phyloP scores from a whole-genome alignment of 2,113 vertebrate species.

The Romanogobio albipinnatus region DNA sequence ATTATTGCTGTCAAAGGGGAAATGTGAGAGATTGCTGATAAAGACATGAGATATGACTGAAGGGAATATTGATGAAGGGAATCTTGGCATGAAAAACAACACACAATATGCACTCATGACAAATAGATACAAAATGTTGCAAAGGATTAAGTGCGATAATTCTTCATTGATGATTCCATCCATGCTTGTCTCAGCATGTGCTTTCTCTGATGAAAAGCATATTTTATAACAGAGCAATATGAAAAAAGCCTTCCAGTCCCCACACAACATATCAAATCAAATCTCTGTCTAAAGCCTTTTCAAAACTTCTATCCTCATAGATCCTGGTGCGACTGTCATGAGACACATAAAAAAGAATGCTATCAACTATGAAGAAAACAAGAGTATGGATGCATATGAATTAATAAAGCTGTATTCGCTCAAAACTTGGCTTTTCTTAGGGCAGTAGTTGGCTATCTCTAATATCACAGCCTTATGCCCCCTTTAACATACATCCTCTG shows the following conservation, averaged over 20 bases:
- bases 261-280: constrained; percentile 21
- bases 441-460: too few species aligned
- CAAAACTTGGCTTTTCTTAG: too few species aligned
- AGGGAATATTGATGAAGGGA: constrained; percentile 1
- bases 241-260: not conserved
- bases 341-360: not conserved
- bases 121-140: not conserved
- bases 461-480: too few species aligned
- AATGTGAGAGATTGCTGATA: constrained; percentile 6
- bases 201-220: constrained; percentile 5
- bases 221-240: constrained; percentile 24
- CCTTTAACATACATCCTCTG: too few species aligned
- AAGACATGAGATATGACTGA: not conserved
- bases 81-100: not conserved
- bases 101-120: not conserved
- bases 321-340: not conserved
- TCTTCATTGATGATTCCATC: constrained; percentile 18
- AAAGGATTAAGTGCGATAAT: constrained; percentile 11
- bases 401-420: too few species aligned
- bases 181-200: constrained; percentile 11
- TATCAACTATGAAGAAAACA: too few species aligned
- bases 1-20: constrained; percentile 1
- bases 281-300: constrained; percentile 9
- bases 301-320: constrained; percentile 20
- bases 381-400: too few species aligned